phyloP scores from a whole-genome alignment of 2,888 invertebrate genomes.

The Bedellia somnulentella region DNA sequence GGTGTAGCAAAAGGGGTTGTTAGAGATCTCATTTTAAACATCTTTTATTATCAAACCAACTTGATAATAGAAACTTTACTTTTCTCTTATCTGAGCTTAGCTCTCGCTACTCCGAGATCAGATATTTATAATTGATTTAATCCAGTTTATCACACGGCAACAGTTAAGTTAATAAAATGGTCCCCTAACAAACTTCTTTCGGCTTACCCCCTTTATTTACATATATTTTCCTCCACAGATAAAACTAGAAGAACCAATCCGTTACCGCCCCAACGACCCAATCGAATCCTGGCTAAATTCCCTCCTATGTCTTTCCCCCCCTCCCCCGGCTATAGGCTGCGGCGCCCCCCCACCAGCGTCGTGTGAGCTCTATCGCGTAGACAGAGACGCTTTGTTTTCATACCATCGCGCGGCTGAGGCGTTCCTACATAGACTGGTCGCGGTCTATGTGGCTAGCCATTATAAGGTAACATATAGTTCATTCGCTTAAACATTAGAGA shows the following conservation, averaged over 20 bases:
- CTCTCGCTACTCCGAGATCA: too few relatives aligned
- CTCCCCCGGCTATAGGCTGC: conserved; percentile 66
- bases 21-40: too few relatives aligned
- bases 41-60: too few relatives aligned
- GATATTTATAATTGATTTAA: too few relatives aligned
- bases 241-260: conserved; percentile 90
- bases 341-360: conserved; percentile 88
- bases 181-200: too few relatives aligned
- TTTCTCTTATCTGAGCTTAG: too few relatives aligned
- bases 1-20: too few relatives aligned
- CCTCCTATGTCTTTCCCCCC: conserved; percentile 88
- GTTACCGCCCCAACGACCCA: conserved; percentile 84
- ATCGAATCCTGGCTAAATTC: conserved; percentile 91
- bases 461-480: conserved; percentile 72
- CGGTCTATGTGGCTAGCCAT: conserved; percentile 95
- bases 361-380: conserved; percentile 82
- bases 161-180: too few relatives aligned
- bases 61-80: too few relatives aligned
- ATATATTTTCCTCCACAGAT: too few relatives aligned
- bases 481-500: background rate
- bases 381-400: conserved; percentile 93
- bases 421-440: conserved; percentile 89
- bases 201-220: too few relatives aligned
- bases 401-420: conserved; percentile 92
- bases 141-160: too few relatives aligned